Percentiles rank a stretch among this genome's conserved stretches.
phyloP scores from a whole-genome alignment of 2,888 invertebrate species.

The Apamea sordens region DNA sequence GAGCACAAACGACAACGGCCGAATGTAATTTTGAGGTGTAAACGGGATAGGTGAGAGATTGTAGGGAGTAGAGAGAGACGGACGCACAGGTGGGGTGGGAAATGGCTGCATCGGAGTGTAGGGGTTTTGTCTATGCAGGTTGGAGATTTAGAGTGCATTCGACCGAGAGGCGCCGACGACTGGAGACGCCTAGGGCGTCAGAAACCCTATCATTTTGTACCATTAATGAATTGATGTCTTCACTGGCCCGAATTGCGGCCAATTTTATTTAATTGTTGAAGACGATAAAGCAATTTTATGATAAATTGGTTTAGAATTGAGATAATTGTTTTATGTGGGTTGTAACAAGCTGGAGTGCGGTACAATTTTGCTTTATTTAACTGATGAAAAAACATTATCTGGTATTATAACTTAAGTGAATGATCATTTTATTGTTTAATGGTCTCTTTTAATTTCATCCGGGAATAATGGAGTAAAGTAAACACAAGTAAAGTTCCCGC shows the following conservation, averaged over 20 bases:
- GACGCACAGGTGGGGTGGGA: conserved; percentile 84
- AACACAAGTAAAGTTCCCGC: background rate
- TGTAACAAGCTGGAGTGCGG: conserved; percentile 68
- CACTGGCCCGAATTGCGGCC: conserved; percentile 83
- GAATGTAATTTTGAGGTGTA: conserved; percentile 87
- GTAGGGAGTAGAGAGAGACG: conserved; percentile 77
- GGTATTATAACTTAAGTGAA: conserved; percentile 26
- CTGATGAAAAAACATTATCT: conserved; percentile 55
- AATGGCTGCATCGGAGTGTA: conserved; percentile 80
- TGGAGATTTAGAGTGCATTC: conserved; percentile 85
- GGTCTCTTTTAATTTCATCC: conserved; percentile 1
- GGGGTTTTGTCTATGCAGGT: conserved; percentile 85
- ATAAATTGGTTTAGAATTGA: conserved; percentile 77
- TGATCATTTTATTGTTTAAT: conserved; percentile 48
- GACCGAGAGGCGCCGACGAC: conserved; percentile 75
- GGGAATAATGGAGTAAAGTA: background rate
- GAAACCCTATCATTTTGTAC: conserved; percentile 79
- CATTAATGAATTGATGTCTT: conserved; percentile 85
- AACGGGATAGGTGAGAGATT: conserved; percentile 79
- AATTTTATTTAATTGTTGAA: conserved; percentile 83
- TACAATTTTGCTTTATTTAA: conserved; percentile 64
- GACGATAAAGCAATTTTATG: conserved; percentile 83
- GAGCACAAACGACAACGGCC: conserved; percentile 88
- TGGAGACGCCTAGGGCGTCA: conserved; percentile 73
- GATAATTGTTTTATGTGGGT: conserved; percentile 78